Percentiles rank a stretch among this genome's conserved stretches.
These are phyloP conservation scores for Otocyon megalotis DNA, from an alignment of 2,113 vertebrate genomes.

Conservation along the genomic window DNA sequence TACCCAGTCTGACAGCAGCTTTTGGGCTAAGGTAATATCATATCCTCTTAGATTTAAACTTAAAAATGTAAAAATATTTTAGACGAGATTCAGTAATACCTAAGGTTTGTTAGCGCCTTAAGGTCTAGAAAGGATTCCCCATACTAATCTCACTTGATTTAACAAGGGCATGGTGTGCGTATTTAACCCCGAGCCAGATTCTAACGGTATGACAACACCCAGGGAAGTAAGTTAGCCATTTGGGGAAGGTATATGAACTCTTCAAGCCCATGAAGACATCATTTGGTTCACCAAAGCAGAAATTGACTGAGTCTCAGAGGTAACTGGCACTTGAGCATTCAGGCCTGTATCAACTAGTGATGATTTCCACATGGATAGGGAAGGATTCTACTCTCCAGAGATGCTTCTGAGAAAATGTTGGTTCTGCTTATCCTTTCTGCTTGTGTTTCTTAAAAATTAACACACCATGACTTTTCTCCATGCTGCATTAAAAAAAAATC, in stretches of 20 bases:
- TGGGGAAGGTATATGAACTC: not conserved
- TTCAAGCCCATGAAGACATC: not conserved
- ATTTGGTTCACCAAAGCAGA: not conserved
- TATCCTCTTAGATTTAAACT: not conserved
- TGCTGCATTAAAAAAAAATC: slow-evolving; percentile 49
- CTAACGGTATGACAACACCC: not conserved
- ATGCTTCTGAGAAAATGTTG: not conserved
- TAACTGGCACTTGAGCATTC: not conserved
- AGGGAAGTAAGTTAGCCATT: not conserved
- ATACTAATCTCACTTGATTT: not conserved
- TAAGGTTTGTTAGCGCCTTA: not conserved
- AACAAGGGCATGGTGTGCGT: not conserved
- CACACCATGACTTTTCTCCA: not conserved
- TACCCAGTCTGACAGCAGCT: not conserved
- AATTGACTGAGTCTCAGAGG: not conserved
- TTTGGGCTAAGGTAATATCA: not conserved
- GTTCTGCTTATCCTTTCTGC: slow-evolving; percentile 27
- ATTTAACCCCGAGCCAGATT: not conserved
- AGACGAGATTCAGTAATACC: not conserved
- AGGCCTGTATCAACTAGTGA: not conserved
- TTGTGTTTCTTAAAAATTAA: slow-evolving; percentile 50
- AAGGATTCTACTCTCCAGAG: not conserved
- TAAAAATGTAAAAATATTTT: not conserved
- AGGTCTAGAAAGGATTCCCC: not conserved
- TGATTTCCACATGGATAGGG: not conserved